Conservation (phyloP, 2,113 vertebrate species). For the Xyliphius kryptos region DNA sequence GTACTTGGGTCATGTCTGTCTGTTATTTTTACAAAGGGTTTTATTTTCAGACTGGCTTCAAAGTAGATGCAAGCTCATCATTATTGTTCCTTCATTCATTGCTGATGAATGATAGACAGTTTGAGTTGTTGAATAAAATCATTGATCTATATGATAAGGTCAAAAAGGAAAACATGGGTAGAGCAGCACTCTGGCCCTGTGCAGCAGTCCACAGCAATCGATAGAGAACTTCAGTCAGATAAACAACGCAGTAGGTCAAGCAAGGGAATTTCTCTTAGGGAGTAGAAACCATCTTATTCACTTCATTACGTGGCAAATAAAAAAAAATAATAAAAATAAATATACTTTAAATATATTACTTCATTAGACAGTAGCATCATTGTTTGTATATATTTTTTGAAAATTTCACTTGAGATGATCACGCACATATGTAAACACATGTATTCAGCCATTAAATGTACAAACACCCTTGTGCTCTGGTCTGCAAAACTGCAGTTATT, state of each 20-base stretch:
- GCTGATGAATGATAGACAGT: neutral
- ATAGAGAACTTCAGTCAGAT: conserved; percentile 12
- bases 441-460: conserved; percentile 40
- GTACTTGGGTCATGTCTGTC: too few relatives aligned
- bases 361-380: conserved; percentile 42
- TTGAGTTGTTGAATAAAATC: too few relatives aligned
- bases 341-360: conserved; percentile 47
- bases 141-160: too few relatives aligned
- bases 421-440: conserved; percentile 17
- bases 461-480: conserved; percentile 64
- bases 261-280: conserved; percentile 13
- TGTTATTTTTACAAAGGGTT: too few relatives aligned
- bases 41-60: neutral
- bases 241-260: conserved; percentile 21
- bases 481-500: conserved; percentile 54
- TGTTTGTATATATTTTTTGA: conserved; percentile 9
- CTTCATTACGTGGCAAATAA: conserved; percentile 26
- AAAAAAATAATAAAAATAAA: conserved; percentile 42
- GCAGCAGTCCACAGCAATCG: conserved; percentile 22
- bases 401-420: conserved; percentile 29
- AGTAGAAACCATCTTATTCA: conserved; percentile 6
- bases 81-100: neutral
- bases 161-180: too few relatives aligned
- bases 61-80: neutral
- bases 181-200: too few relatives aligned